These are phyloP conservation scores for Acleris sparsana DNA, from an alignment of 2,888 invertebrate genomes.

Conservation along the genomic window DNA sequence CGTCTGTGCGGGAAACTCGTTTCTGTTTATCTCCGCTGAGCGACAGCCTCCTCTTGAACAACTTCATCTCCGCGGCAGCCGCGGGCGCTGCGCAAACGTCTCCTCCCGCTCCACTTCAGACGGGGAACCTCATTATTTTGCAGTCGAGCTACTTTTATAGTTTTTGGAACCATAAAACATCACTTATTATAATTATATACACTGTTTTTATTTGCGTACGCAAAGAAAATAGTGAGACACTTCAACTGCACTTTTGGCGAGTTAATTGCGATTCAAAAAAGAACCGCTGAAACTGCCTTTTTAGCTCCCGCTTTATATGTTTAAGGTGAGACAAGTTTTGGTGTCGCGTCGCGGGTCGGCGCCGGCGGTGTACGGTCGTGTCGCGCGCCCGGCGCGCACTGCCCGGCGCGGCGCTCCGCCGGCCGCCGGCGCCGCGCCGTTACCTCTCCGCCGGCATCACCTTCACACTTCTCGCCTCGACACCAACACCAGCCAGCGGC, in stretches of 20 bases:
- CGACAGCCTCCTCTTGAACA: slow-evolving; percentile 80
- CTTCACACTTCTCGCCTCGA: slow-evolving; percentile 50
- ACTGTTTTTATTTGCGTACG: slow-evolving; percentile 51
- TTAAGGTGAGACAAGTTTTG: slow-evolving; percentile 40
- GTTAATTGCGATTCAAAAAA: slow-evolving; percentile 55
- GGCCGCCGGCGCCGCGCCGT: slow-evolving; percentile 46
- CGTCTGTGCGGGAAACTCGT: slow-evolving; percentile 70
- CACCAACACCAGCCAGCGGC: slow-evolving; percentile 39
- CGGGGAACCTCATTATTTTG: slow-evolving; percentile 53
- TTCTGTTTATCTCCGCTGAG: slow-evolving; percentile 80
- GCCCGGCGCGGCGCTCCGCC: slow-evolving; percentile 50
- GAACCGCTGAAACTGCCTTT: slow-evolving; percentile 58
- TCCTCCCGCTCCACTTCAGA: slow-evolving; percentile 53
- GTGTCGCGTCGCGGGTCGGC: slow-evolving; percentile 44
- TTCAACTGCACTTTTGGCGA: slow-evolving; percentile 46
- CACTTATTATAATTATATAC: slow-evolving; percentile 31
- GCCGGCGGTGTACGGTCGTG: slow-evolving; percentile 65
- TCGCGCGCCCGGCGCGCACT: slow-evolving; percentile 77
- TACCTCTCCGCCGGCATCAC: slow-evolving; percentile 47
- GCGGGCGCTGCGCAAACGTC: slow-evolving; percentile 53
- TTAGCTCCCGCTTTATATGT: slow-evolving; percentile 55
- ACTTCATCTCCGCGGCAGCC: slow-evolving; percentile 68
- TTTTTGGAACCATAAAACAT: slow-evolving; percentile 40
- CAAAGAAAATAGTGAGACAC: slow-evolving; percentile 56
- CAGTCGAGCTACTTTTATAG: slow-evolving; percentile 18